Evolutionary conservation across 1,140 invertebrate species (phyloP).

Genomic region (Hypsibius dujardini): DNA sequence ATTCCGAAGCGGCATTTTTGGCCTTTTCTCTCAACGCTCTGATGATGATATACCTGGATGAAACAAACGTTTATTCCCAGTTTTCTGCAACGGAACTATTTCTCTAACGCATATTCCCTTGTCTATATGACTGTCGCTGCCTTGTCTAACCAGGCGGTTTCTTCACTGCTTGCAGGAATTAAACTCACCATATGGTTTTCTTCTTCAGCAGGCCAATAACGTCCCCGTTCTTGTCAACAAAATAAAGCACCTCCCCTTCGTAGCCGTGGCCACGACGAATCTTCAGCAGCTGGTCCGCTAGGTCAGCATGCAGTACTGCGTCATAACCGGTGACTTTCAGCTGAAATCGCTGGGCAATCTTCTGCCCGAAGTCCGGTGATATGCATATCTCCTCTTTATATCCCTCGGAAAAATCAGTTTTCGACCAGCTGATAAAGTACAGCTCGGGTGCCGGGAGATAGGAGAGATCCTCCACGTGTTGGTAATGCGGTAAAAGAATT

Average conservation of each 20-base stretch:
- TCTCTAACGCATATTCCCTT: not conserved
- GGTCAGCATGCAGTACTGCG: constrained; percentile 23
- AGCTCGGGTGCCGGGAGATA: constrained; percentile 30
- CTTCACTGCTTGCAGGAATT: constrained; percentile 18
- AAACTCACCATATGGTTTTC: constrained; percentile 35
- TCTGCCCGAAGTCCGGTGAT: constrained; percentile 30
- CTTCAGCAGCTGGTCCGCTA: constrained; percentile 26
- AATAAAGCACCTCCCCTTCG: constrained; percentile 38
- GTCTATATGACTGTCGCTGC: not conserved
- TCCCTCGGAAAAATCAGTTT: constrained; percentile 27
- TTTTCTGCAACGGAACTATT: not conserved
- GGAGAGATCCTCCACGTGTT: constrained; percentile 36
- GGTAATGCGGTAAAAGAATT: constrained; percentile 34
- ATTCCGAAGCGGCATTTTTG: constrained; percentile 19
- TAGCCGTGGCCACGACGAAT: constrained; percentile 31
- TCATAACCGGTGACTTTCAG: constrained; percentile 25
- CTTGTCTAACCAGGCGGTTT: not conserved
- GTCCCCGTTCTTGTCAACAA: constrained; percentile 30
- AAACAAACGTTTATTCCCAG: not conserved
- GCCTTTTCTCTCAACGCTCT: constrained; percentile 35
- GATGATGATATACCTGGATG: constrained; percentile 34
- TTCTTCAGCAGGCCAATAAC: constrained; percentile 37
- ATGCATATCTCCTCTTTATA: constrained; percentile 28
- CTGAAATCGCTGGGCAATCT: constrained; percentile 25
- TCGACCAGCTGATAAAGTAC: constrained; percentile 35